Evolutionary conservation across 2,888 invertebrate genomes (phyloP), one percentile per base, ranked within the genome.

Genomic region (Linnaemya tessellans): DNA sequence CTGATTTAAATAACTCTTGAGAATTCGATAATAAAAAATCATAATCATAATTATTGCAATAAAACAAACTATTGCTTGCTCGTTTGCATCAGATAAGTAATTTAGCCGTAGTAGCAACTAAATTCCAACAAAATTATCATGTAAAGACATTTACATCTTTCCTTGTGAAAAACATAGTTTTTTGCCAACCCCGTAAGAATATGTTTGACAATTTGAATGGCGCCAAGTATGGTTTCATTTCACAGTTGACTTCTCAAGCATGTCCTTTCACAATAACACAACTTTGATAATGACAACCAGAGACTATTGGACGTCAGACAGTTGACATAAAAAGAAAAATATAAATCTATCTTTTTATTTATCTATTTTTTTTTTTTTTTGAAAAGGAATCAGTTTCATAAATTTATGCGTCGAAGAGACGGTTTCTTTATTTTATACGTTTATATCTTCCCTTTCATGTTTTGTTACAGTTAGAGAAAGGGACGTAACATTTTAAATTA

Each of bases 221-320:
- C 92, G 91, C 89, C 90, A 89, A 92, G 90, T 89, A 90, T 90
- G 89, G 90, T 90, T 89, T 91, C 90, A 90, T 89, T 78, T 43
- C 38, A 74, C 60, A 60, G 65, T 77, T 78, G 78, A 41, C 73
- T 84, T 68, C 51, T 78, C 81, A 74, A 74, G 64, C 71, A 49
- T 80, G 38, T 60, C 38, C 18, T 22, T 13, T 46, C 15, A 46
- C 22, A 74, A 54, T 70, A 62, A 71, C 18, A 38, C 43, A 25
- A 41, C 56, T 30, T 71, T 30, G 4, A 77, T 78, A 62, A 85
- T 70, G 58, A 58, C 49, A 58, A 70, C 35, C 54, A 18, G 74
- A 85, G 78, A 85, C 84, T 81, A 15, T 68, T 81, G 73, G 84
- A 77, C 78, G 68, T 84, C 81, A 84, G 56, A 49, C 56, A 41